Percentiles rank a stretch among this genome's conserved stretches.
phyloP scores from a whole-genome alignment of 2,888 invertebrate species.

The Sericinus montela region DNA sequence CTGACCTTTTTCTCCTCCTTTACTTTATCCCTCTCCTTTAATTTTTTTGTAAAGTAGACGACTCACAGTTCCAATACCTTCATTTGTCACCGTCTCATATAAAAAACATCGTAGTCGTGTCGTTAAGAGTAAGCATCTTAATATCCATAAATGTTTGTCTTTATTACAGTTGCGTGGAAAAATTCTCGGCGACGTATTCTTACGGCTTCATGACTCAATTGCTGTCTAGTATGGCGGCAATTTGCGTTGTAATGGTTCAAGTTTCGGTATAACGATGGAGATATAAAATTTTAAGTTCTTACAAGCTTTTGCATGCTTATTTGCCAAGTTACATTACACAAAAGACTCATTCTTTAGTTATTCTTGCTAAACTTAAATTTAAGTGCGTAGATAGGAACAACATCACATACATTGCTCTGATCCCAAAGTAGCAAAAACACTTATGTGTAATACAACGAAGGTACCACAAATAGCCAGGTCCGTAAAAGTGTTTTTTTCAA shows the following conservation, averaged over 20 bases:
- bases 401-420: no score
- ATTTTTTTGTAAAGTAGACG: no score
- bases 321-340: slow-evolving; percentile 24
- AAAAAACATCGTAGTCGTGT: slow-evolving; percentile 4
- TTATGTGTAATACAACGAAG: no score
- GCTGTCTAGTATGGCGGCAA: slow-evolving; percentile 68
- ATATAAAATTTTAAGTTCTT: not conserved
- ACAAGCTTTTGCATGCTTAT: not conserved
- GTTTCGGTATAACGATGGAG: slow-evolving; percentile 56
- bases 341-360: slow-evolving; percentile 5
- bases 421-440: no score
- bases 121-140: not conserved
- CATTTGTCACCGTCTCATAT: no score
- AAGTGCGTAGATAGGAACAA: no score
- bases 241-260: slow-evolving; percentile 75
- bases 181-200: slow-evolving; percentile 62
- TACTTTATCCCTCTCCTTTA: no score
- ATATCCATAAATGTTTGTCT: slow-evolving; percentile 9
- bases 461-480: no score
- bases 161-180: slow-evolving; percentile 62
- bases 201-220: slow-evolving; percentile 74
- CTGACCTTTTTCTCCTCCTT: no score
- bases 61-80: no score
- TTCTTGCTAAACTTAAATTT: no score
- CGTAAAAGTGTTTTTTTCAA: no score